Evolutionary conservation across 1,140 invertebrate genomes (phyloP).

Genomic region (Musca domestica): DNA sequence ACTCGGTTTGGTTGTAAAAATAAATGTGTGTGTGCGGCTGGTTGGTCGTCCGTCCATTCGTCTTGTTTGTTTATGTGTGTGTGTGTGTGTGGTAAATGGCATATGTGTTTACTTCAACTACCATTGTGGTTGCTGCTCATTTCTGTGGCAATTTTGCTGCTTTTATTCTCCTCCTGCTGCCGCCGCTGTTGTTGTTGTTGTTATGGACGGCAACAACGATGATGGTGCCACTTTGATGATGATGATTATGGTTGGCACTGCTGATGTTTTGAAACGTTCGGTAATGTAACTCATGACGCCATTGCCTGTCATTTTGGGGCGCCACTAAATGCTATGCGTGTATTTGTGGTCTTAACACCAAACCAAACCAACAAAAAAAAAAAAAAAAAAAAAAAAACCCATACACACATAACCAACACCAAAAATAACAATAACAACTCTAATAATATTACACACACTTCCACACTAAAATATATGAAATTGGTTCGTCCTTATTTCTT

Average conservation of each 20-base stretch:
- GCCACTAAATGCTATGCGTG: slow-evolving; percentile 8
- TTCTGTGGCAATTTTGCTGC: neutral
- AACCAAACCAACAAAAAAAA: too few species aligned
- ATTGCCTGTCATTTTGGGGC: slow-evolving; percentile 18
- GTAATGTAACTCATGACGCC: slow-evolving; percentile 10
- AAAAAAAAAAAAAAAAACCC: too few species aligned
- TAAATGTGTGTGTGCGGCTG: too few species aligned
- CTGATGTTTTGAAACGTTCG: neutral
- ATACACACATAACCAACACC: too few species aligned
- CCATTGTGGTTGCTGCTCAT: neutral
- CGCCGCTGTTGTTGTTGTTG: neutral
- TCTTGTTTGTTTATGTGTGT: too few species aligned
- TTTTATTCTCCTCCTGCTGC: neutral
- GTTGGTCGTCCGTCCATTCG: too few species aligned
- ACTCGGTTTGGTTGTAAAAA: neutral
- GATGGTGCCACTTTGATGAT: neutral
- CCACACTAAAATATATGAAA: neutral
- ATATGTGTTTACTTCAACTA: neutral
- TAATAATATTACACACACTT: neutral
- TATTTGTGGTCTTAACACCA: neutral
- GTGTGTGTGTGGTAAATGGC: neutral
- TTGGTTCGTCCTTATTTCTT: neutral
- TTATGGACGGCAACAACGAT: neutral
- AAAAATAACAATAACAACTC: too few species aligned
- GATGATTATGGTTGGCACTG: neutral